Base-by-base conservation (phyloP, 2,797 vertebrate genomes). In the Sebastes cheni region DNA sequence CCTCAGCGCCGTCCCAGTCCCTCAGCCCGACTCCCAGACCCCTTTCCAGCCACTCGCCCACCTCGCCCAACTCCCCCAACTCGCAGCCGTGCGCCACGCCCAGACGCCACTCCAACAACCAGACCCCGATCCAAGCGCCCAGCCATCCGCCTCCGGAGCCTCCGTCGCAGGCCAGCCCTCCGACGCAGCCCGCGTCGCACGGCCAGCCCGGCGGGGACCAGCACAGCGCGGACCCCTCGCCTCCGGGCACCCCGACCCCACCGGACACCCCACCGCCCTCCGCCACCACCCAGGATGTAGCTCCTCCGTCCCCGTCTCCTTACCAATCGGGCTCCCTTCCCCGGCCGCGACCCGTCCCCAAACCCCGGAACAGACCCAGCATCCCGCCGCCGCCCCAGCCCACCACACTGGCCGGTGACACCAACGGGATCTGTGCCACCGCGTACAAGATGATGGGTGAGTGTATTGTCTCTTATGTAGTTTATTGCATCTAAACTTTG, bases 101-200 rank as follows among this genome's bases (percentile, higher is more conserved):
- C 25, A 94, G 98, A 27, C 95, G 98, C 71, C 95, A 96, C 36
- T 98, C 97, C 52, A 96, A 95, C 89, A 98, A 96, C 95, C 96
- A 97, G 60, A 90, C 96, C 39, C 96, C 96, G 0, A 95, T 99
- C 58, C 98, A 99, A 23, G 98, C 98, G 0, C 98, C 98, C 77
- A 99, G 29, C 91, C 98, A 99, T 50, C 98, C 98, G 0, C 98
- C 98, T 0, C 98, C 98, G 0, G 97, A 99, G 88, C 98, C 98
- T 3, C 98, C 98, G 0, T 95, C 93, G 0, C 97, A 96, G 91
- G 84, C 92, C 55, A 94, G 90, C 0, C 92, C 95, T 3, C 91
- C 93, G 0, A 52, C 72, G 14, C 96, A 95, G 69, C 74, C 90
- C 29, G 92, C 93, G 3, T 80, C 92, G 0, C 36, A 58, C 20